Evolutionary conservation across 1,140 invertebrate genomes (phyloP).

Genomic region (Neodiprion lecontei): DNA sequence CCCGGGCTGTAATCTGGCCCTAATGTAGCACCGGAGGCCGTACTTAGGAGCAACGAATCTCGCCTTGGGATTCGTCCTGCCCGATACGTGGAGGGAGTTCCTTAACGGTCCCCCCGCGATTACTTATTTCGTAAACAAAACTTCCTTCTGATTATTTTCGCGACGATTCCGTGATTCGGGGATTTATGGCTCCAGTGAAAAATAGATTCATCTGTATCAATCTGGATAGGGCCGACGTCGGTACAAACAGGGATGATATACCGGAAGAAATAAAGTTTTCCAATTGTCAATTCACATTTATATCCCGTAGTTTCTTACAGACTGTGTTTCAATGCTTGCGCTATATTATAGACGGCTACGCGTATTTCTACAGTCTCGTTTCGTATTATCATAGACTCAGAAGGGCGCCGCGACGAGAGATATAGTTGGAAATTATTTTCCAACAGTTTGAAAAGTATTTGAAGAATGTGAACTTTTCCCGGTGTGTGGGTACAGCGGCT

Average conservation of each 20-base stretch:
- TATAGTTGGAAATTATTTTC: conserved; percentile 3
- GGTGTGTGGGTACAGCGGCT: background rate
- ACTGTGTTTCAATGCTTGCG: no score
- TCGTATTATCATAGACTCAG: background rate
- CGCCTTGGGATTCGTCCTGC: background rate
- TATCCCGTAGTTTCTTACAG: background rate
- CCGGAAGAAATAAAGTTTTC: background rate
- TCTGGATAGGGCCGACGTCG: no score
- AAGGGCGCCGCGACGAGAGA: background rate
- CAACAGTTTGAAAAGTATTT: background rate
- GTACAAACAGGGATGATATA: no score
- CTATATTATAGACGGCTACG: no score
- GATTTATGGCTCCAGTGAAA: no score
- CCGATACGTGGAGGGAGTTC: background rate
- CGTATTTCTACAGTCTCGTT: no score
- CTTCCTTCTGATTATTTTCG: background rate
- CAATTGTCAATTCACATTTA: conserved; percentile 1
- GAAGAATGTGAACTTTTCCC: background rate
- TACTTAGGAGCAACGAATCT: no score
- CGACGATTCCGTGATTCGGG: background rate
- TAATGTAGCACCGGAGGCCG: background rate
- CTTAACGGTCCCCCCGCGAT: background rate
- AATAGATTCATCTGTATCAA: no score
- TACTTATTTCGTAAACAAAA: conserved; percentile 5
- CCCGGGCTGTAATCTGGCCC: background rate